A percentile compares a stretch with the other conserved stretches of the same genome.
Conservation (phyloP, 2,797 vertebrate genomes). For the Enteromius radiatus region DNA sequence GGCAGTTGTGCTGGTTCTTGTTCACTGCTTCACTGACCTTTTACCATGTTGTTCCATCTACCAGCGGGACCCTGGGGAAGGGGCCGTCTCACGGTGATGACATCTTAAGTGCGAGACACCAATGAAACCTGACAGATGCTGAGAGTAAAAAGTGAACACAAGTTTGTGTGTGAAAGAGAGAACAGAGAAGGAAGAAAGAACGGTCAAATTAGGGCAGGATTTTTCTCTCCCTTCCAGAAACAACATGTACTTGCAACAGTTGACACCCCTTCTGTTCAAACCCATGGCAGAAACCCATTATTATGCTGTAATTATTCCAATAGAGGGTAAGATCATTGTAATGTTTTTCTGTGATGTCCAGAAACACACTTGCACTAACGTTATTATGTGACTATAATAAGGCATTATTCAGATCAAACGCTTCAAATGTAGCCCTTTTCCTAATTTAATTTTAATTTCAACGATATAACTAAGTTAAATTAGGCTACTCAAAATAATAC, state of each 20-base stretch:
- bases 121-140: conserved; percentile 49
- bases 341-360: neutral
- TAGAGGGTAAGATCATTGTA: neutral
- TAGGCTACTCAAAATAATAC: neutral
- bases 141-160: conserved; percentile 6
- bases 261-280: conserved; percentile 33
- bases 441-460: neutral
- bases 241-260: conserved; percentile 36
- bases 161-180: neutral
- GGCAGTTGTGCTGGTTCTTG: neutral
- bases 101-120: conserved; percentile 33
- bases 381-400: neutral
- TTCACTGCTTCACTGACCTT: conserved; percentile 45
- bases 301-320: conserved; percentile 1
- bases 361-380: neutral
- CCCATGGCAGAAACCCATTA: neutral
- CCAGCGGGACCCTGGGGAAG: conserved; percentile 28
- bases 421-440: neutral
- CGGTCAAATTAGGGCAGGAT: neutral
- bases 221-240: conserved; percentile 28
- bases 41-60: conserved; percentile 36
- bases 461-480: neutral
- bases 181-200: neutral
- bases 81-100: conserved; percentile 28
- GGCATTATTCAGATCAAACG: neutral